Conservation (phyloP, 2,888 invertebrate genomes). For the Patella ulyssiponensis region DNA sequence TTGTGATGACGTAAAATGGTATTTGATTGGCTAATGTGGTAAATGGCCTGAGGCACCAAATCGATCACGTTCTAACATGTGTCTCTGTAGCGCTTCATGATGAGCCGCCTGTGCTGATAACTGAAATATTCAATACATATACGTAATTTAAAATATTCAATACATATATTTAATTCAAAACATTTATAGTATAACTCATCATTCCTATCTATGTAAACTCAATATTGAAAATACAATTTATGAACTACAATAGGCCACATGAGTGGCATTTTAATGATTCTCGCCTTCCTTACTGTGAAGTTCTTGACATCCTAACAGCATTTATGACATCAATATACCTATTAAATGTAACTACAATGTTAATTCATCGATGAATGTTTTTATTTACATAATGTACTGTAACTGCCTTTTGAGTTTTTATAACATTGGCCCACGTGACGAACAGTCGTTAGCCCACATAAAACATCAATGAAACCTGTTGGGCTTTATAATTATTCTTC, state of each 20-base stretch:
- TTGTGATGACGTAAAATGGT: background rate
- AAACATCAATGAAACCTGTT: too few relatives aligned
- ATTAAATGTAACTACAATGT: too few relatives aligned
- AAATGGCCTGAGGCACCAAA: constrained; percentile 60
- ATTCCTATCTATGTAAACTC: too few relatives aligned
- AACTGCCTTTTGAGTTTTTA: background rate
- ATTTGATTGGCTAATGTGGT: constrained; percentile 39
- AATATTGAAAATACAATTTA: background rate
- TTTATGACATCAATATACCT: too few relatives aligned
- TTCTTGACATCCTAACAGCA: too few relatives aligned
- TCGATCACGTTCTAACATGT: constrained; percentile 84
- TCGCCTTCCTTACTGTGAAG: background rate
- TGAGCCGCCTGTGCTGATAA: constrained; percentile 73
- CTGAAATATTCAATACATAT: constrained; percentile 51
- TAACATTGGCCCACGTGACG: too few relatives aligned
- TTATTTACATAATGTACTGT: background rate
- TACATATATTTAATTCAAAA: too few relatives aligned
- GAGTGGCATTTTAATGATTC: background rate
- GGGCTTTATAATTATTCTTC: too few relatives aligned
- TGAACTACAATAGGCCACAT: background rate
- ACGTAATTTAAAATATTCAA: constrained; percentile 4
- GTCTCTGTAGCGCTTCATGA: constrained; percentile 88
- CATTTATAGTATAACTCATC: background rate
- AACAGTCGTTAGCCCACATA: too few relatives aligned
- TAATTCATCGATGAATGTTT: background rate